Evolutionary conservation across 1,140 invertebrate species (phyloP), one percentile per base, ranked within the genome.

Genomic region (Drosophila parabipectinata): DNA sequence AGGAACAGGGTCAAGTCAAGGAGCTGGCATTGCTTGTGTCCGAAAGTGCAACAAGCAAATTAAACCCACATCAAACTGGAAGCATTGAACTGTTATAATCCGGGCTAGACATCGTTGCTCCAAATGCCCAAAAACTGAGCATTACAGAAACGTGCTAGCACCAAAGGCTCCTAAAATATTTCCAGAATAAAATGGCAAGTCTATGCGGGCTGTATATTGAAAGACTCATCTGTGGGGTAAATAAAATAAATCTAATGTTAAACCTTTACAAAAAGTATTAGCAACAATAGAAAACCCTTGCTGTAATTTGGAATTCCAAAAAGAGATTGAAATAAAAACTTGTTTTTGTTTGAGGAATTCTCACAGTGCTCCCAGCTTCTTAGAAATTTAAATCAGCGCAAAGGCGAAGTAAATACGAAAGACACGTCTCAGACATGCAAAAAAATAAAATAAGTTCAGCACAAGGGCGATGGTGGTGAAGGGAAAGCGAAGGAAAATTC

Each of bases 21-120:
- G 24, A 61, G 55, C 30, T 50, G 59, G 37, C 45, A 54, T 64
- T 52, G 55, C 53, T 15, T 9, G 47, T 10, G 34, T 48, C 21
- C 44, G 73, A 30, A 53, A 56, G 39, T 62, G 58, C 59, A 47
- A 72, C 60, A 71, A 67, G 75, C 72, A 61, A 85, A 87, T 85
- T 74, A 78, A 72, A 72, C 82, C 82, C 82, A 72, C 81, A 81
- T 87, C 77, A 78, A 87, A 67, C 66, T 80, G 73, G 69, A 78
- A 78, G 77, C 64, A 78, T 85, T 81, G 82, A 85, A 77, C 74
- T 63, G 77, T 68, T 66, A 68, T 78, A 81, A 78, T 60, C 77
- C 81, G 30, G 54, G 30, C 68, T 72, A 77, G 72, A 80, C 81
- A 41, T 55, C 18, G 39, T 58, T 53, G 21, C 32, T 60, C 28